Percentiles rank a stretch among this genome's conserved stretches.
Conservation (phyloP, 2,888 invertebrate species). For the Bellardia pandia region DNA sequence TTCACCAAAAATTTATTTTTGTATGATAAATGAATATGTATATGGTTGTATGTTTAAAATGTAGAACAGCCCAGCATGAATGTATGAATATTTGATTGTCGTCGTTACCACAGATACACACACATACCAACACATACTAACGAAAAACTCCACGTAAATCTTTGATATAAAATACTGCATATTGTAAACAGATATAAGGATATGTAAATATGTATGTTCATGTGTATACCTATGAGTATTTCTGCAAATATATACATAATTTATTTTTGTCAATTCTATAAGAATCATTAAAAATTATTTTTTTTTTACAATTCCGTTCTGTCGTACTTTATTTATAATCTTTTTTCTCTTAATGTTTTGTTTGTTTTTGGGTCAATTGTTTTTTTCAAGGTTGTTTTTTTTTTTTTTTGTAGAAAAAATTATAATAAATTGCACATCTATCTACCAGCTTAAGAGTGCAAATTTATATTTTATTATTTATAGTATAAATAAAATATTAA, state of each 20-base stretch:
- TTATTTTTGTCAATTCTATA: slow-evolving; percentile 55
- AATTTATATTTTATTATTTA: slow-evolving; percentile 5
- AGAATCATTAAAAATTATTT: slow-evolving; percentile 35
- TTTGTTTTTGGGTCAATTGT: slow-evolving; percentile 50
- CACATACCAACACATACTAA: background rate
- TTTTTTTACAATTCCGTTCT: background rate
- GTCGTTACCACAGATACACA: background rate
- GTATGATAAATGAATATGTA: background rate
- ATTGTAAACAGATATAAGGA: background rate
- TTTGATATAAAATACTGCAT: slow-evolving; percentile 1
- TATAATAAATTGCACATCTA: background rate
- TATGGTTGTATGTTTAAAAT: background rate
- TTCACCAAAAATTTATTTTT: background rate
- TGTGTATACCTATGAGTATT: background rate
- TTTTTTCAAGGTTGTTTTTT: slow-evolving; percentile 26
- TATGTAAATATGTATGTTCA: background rate
- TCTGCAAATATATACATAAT: slow-evolving; percentile 47
- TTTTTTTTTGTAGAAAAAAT: no score
- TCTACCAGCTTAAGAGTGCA: background rate
- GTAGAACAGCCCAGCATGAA: slow-evolving; percentile 4
- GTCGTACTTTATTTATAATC: background rate
- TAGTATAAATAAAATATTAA: background rate
- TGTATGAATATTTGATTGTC: background rate
- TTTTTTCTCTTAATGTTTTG: slow-evolving; percentile 4
- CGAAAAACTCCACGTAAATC: background rate